phyloP scores from a whole-genome alignment of 2,113 vertebrate species.

The Desmodus rotundus region DNA sequence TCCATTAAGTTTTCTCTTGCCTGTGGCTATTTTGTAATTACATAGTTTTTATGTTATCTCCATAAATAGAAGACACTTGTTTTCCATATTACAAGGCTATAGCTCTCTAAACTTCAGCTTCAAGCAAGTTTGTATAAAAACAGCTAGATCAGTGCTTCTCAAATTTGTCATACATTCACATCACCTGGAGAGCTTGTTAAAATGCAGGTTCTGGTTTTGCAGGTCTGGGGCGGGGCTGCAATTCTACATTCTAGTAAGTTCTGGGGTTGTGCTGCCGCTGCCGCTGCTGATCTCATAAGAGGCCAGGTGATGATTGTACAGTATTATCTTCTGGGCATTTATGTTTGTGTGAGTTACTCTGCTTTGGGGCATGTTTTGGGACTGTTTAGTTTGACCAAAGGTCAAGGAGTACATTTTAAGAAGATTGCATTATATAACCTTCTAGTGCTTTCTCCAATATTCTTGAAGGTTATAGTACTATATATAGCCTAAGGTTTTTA shows the following conservation, averaged over 20 bases:
- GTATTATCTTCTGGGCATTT: background rate
- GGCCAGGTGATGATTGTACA: background rate
- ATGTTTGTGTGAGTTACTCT: background rate
- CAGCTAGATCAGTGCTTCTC: background rate
- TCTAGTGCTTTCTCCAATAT: background rate
- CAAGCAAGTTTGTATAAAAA: background rate
- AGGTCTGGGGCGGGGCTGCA: background rate
- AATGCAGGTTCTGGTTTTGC: background rate
- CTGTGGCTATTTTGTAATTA: background rate
- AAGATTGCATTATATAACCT: slow-evolving; percentile 44
- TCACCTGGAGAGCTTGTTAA: background rate
- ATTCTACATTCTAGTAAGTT: background rate
- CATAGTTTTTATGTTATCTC: background rate
- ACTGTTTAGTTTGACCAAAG: slow-evolving; percentile 14
- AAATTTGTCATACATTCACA: background rate
- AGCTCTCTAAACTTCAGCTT: background rate
- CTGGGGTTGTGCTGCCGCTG: background rate
- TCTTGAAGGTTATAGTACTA: slow-evolving; percentile 3
- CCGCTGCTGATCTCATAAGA: background rate
- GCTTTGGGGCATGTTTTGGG: background rate
- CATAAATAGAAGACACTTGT: background rate
- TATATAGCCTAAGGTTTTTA: background rate
- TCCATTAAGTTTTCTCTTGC: slow-evolving; percentile 25
- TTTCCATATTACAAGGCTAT: background rate
- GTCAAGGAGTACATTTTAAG: slow-evolving; percentile 34